A percentile compares a stretch with the other conserved stretches of the same genome.
These are phyloP conservation scores for Dysidea cf. avara DNA, from an alignment of 37 sponge, comb jelly and placozoan genomes.

Conservation along the genomic window DNA sequence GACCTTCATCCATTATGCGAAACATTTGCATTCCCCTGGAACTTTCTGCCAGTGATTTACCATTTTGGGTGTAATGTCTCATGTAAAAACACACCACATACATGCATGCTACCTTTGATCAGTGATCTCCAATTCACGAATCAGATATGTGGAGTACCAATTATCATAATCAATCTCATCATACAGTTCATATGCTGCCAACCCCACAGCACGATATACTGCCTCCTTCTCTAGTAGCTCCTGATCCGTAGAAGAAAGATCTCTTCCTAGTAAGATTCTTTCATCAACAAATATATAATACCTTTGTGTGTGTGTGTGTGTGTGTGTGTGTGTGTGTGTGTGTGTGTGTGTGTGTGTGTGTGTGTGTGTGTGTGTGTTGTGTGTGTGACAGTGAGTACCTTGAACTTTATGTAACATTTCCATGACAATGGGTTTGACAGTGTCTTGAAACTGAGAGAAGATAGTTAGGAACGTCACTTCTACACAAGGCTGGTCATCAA, in stretches of 20 bases:
- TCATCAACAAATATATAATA: too few relatives aligned
- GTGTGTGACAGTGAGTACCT: conserved; percentile 14
- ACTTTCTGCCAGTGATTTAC: too few relatives aligned
- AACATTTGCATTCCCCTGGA: too few relatives aligned
- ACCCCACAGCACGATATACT: conserved; percentile 78
- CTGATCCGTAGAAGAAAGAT: too few relatives aligned
- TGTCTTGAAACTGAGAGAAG: conserved; percentile 49
- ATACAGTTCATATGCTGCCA: conserved; percentile 77
- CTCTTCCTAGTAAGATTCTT: too few relatives aligned
- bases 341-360: too few relatives aligned
- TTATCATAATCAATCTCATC: conserved; percentile 72
- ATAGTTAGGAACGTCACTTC: conserved; percentile 58
- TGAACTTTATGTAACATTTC: conserved; percentile 60
- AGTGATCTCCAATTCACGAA: conserved; percentile 53
- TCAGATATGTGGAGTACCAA: conserved; percentile 70
- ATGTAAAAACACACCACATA: too few relatives aligned
- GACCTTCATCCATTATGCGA: too few relatives aligned
- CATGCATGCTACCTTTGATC: conserved; percentile 43
- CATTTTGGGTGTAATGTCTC: too few relatives aligned
- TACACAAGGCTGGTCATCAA: conserved; percentile 48
- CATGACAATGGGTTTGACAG: conserved; percentile 46
- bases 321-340: too few relatives aligned
- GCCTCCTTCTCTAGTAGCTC: background rate
- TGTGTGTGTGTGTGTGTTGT: background rate
- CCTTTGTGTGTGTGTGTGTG: too few relatives aligned